A percentile compares a stretch with the other conserved stretches of the same genome.
These are phyloP conservation scores for Omphaloscelis lunosa DNA, from an alignment of 2,888 invertebrate genomes.

Conservation along the genomic window DNA sequence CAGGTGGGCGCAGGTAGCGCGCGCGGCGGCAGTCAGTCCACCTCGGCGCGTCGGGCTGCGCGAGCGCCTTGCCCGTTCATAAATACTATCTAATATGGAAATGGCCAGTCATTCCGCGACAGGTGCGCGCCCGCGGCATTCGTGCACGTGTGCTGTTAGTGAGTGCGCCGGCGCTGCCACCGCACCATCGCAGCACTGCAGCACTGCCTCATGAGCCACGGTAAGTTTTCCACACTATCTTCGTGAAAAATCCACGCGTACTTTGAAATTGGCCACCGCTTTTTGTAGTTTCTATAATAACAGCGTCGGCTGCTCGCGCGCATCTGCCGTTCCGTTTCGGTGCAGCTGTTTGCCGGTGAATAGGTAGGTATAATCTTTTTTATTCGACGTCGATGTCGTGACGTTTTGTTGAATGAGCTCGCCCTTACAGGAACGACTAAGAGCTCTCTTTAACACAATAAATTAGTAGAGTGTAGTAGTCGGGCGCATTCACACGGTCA, in stretches of 20 bases:
- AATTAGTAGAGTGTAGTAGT: conserved; percentile 73
- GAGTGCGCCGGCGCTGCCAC: conserved; percentile 86
- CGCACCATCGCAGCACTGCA: conserved; percentile 72
- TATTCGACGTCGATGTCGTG: conserved; percentile 77
- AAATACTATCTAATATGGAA: conserved; percentile 85
- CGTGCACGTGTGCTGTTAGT: conserved; percentile 90
- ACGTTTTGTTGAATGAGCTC: conserved; percentile 76
- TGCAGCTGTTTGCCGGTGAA: conserved; percentile 87
- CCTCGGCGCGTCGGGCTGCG: conserved; percentile 86
- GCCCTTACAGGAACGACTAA: conserved; percentile 76
- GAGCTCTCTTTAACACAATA: conserved; percentile 80
- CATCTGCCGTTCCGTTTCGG: conserved; percentile 87
- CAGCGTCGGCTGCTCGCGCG: conserved; percentile 82
- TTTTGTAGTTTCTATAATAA: conserved; percentile 82
- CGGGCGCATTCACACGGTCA: conserved; percentile 82
- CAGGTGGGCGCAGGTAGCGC: conserved; percentile 90
- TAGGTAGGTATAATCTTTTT: conserved; percentile 84
- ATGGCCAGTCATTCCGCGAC: conserved; percentile 89
- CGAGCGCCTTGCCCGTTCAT: conserved; percentile 84
- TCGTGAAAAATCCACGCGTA: conserved; percentile 73
- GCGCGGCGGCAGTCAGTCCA: conserved; percentile 86
- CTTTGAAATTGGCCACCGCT: conserved; percentile 73
- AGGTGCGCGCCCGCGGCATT: conserved; percentile 88
- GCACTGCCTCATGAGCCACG: conserved; percentile 71
- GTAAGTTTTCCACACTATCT: conserved; percentile 80